phyloP scores from a whole-genome alignment of 92 coral and sea anemone genomes.

The Siderastrea siderea region DNA sequence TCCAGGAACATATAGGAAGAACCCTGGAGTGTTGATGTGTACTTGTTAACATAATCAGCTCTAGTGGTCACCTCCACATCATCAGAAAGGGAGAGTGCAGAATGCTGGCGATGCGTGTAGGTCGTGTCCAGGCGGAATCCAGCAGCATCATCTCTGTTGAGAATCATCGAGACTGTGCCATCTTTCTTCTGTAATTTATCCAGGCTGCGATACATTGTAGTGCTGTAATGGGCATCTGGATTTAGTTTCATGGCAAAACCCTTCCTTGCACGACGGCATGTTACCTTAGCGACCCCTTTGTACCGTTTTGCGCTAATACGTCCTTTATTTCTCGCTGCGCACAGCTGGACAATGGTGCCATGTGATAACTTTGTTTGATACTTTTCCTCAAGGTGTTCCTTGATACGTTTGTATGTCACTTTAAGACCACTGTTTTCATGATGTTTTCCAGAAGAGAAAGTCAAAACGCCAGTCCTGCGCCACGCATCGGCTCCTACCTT shows the following conservation, averaged over 20 bases:
- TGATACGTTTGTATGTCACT: conserved; percentile 53
- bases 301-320: conserved; percentile 47
- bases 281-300: conserved; percentile 63
- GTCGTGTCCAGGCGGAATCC: conserved; percentile 65
- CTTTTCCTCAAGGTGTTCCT: conserved; percentile 50
- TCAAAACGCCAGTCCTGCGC: conserved; percentile 60
- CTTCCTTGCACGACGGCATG: conserved; percentile 52
- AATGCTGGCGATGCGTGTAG: conserved; percentile 65
- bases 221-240: conserved; percentile 54
- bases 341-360: conserved; percentile 68
- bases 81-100: conserved; percentile 15
- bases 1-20: conserved; percentile 63
- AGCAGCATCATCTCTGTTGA: conserved; percentile 68
- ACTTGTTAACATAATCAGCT: conserved; percentile 60
- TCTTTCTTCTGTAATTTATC: conserved; percentile 36
- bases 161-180: conserved; percentile 46
- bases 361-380: conserved; percentile 52
- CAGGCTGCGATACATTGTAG: conserved; percentile 17
- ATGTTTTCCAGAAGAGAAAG: conserved; percentile 40
- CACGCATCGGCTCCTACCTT: conserved; percentile 68
- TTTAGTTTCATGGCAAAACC: conserved; percentile 60
- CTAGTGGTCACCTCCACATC: conserved; percentile 57
- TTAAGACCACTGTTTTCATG: conserved; percentile 50
- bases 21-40: conserved; percentile 58
- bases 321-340: conserved; percentile 52